Base-by-base conservation (phyloP, 1,140 invertebrate genomes). In the Ceratosolen solmsi region DNA sequence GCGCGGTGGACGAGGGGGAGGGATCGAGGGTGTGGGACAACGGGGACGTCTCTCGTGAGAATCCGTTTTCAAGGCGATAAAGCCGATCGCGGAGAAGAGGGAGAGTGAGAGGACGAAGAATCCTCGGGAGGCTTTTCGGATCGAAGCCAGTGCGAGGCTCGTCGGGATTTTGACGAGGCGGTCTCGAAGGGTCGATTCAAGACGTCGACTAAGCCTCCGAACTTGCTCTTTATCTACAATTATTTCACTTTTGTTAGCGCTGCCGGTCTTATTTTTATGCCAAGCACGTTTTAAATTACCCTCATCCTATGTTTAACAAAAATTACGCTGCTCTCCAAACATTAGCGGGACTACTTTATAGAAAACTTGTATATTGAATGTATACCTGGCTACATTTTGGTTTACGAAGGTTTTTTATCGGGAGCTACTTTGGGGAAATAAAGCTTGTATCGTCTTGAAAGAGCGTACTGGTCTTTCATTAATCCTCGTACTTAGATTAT, bases 51-150 rank as follows among this genome's bases (percentile, higher is more conserved):
- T 41, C 54, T 80, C 70, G 36, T 80, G 78, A 80, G 78, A 80
- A 72, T 80, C 54, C 68, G 68, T 73, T 72, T 73, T 80, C 38
- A 15, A 72, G 78, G 70, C 70, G 70, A 72, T 73, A 73, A 80
- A 80, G n/a, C 27, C 63, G 38, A 63, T 65, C 25, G 75, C 27
- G 60, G 41, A 25, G 54, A 56, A 22, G 13, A 13, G 70, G 9
- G 7, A 20, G 54, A 56, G 20, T 22, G 20, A n/a, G 20, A 56
- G 9, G 27, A 30, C 9, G 20, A 65, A 22, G 27, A 13, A 65
- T 30, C 60, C 15, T 65, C 27, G 30, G 27, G n/a, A n/a, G n/a
- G n/a, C n/a, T n/a, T n/a, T n/a, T n/a, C n/a, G n/a, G n/a, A n/a
- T n/a, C n/a, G n/a, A n/a, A n/a, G n/a, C n/a, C n/a, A n/a, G n/a